Conservation (phyloP, 2,888 invertebrate genomes). For the Cristatella mucedo region DNA sequence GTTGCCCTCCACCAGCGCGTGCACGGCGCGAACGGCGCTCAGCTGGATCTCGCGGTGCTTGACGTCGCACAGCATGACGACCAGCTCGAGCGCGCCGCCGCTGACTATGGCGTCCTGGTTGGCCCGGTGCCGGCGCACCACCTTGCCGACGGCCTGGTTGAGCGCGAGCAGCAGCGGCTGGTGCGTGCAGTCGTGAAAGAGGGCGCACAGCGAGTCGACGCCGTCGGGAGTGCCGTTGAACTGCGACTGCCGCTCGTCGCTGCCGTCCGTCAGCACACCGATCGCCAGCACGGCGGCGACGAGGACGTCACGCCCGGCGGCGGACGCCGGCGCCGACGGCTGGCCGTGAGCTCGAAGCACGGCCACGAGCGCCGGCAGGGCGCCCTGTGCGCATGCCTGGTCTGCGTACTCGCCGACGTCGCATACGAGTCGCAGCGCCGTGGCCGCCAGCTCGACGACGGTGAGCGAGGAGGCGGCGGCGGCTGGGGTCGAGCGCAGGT, state of each 20-base stretch:
- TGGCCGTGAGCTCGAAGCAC: constrained; percentile 19
- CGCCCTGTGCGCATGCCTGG: constrained; percentile 21
- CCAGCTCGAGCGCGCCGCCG: constrained; percentile 20
- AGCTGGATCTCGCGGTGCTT: constrained; percentile 27
- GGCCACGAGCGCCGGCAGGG: constrained; percentile 24
- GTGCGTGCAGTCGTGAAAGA: constrained; percentile 22
- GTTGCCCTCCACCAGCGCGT: constrained; percentile 26
- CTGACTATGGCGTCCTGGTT: constrained; percentile 29
- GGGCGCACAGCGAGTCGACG: constrained; percentile 35
- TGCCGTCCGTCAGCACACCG: constrained; percentile 22
- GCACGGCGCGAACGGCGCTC: constrained; percentile 29
- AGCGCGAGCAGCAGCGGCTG: constrained; percentile 23
- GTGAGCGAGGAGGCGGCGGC: constrained; percentile 13
- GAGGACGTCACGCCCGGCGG: no score
- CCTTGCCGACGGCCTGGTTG: constrained; percentile 21
- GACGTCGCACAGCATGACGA: constrained; percentile 21
- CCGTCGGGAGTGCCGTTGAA: constrained; percentile 19
- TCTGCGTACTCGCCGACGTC: constrained; percentile 21
- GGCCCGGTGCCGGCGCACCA: constrained; percentile 17
- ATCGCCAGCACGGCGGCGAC: constrained; percentile 24
- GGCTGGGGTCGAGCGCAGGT: constrained; percentile 1
- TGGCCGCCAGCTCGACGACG: constrained; percentile 23
- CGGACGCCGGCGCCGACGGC: no score
- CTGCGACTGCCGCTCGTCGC: constrained; percentile 18
- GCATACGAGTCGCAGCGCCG: constrained; percentile 23